Percentiles rank a stretch among this genome's conserved stretches.
phyloP scores from a whole-genome alignment of 2,797 vertebrate genomes.

The Molossus molossus region DNA sequence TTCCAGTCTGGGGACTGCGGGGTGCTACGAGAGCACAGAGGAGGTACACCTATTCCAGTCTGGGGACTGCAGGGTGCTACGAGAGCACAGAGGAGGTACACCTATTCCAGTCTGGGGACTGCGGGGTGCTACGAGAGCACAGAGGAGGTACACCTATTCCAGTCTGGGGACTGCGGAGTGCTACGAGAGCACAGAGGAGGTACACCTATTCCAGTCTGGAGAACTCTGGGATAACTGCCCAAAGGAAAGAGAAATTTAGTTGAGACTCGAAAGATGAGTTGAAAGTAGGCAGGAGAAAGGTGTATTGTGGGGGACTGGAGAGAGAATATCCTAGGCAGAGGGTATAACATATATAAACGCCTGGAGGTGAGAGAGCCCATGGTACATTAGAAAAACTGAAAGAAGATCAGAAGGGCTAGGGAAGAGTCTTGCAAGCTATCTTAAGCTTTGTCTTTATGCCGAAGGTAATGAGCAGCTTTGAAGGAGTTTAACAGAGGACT shows the following conservation, averaged over 20 bases:
- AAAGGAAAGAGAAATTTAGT: background rate
- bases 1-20: no score
- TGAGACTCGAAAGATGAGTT: background rate
- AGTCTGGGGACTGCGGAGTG: no score
- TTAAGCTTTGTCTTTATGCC: background rate
- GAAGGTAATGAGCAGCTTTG: background rate
- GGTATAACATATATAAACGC: background rate
- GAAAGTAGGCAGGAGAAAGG: background rate
- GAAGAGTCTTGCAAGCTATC: background rate
- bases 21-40: no score
- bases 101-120: no score
- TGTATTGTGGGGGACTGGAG: background rate
- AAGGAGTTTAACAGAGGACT: background rate
- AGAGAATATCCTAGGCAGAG: background rate
- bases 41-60: background rate
- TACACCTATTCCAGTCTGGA: background rate
- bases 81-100: no score
- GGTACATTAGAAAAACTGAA: background rate
- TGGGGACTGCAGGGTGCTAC: no score
- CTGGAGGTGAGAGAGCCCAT: background rate
- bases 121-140: no score
- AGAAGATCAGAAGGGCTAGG: background rate
- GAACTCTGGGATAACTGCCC: background rate
- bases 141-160: no score
- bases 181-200: no score